phyloP scores from a whole-genome alignment of 2,888 invertebrate genomes.

The Euzetes globulus region DNA sequence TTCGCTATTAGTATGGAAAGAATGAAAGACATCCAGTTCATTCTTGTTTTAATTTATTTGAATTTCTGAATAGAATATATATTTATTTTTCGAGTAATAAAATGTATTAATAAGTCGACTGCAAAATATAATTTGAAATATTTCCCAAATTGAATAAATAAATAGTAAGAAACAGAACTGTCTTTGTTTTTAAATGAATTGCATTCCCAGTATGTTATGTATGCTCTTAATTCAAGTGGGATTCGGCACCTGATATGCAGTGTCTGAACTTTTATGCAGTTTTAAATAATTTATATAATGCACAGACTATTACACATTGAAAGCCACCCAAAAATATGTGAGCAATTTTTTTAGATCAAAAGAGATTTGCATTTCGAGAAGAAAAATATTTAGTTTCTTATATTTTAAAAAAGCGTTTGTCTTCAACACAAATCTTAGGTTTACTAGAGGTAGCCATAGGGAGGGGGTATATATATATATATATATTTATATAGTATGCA shows the following conservation, averaged over 20 bases:
- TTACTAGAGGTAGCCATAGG: too few relatives aligned
- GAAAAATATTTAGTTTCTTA: not conserved
- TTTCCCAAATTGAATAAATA: not conserved
- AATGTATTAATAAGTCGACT: too few relatives aligned
- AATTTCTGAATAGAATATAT: too few relatives aligned
- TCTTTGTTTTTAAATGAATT: not conserved
- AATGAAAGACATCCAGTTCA: too few relatives aligned
- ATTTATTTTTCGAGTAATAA: too few relatives aligned
- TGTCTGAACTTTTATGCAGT: not conserved
- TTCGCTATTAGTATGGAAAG: too few relatives aligned
- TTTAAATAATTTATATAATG: not conserved
- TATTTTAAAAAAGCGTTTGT: too few relatives aligned
- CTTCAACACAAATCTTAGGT: too few relatives aligned
- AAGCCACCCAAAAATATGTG: not conserved
- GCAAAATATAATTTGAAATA: too few relatives aligned
- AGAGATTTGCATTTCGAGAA: not conserved
- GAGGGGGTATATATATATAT: too few relatives aligned
- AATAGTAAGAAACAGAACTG: not conserved
- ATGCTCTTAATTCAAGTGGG: not conserved
- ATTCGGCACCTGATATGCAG: not conserved
- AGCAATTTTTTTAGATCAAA: not conserved
- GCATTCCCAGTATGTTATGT: not conserved
- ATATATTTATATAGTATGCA: too few relatives aligned
- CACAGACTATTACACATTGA: not conserved
- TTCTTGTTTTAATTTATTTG: too few relatives aligned